Base-by-base conservation (phyloP, 2,888 invertebrate species). In the Opisthograptis luteolata region DNA sequence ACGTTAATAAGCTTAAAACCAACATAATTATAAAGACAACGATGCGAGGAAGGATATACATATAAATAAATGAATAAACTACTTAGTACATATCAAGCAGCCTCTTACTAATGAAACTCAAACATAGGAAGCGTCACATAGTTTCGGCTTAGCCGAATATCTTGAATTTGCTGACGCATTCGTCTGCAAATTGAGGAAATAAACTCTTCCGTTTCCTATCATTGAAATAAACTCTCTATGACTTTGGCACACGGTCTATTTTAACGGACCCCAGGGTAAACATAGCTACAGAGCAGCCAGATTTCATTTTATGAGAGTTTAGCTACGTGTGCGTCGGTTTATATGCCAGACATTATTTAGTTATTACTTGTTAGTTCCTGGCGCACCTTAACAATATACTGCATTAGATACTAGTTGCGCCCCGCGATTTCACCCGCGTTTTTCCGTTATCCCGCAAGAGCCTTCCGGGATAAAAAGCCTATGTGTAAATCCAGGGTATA, bases 301-400 rank as follows among this genome's bases (percentile, higher is more conserved):
- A 49, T 59, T 60, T 56, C 64, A 58, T 60, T 62, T 55, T 46
- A 58, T 44, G 50, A 48, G 44, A 58, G 44, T 39, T 24, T 44
- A 58, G 43, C 49, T 47, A 55, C 42, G 59, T 59, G 55, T 60
- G 53, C 45, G 37, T 30, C 52, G 47, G 34, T 22, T 52, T 43
- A 51, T 53, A 54, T 47, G 49, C 59, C 44, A 52, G 55, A 49
- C 40, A 34, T 28, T 42, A 42, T 20, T 47, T 55, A n/a, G n/a
- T n/a, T n/a, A n/a, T n/a, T n/a, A n/a, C 49, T 57, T 49, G 52
- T 60, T 55, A 47, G 54, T 52, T 59, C 43, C 22, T 40, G 28
- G 36, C 13, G 40, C 44, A 47, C 43, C 27, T 43, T n/a, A n/a
- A 43, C 19, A 10, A 3, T 10, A 5, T 6, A 10, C 10, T 17